Evolutionary conservation across 1,140 invertebrate species (phyloP).

Genomic region (Elysia chlorotica): DNA sequence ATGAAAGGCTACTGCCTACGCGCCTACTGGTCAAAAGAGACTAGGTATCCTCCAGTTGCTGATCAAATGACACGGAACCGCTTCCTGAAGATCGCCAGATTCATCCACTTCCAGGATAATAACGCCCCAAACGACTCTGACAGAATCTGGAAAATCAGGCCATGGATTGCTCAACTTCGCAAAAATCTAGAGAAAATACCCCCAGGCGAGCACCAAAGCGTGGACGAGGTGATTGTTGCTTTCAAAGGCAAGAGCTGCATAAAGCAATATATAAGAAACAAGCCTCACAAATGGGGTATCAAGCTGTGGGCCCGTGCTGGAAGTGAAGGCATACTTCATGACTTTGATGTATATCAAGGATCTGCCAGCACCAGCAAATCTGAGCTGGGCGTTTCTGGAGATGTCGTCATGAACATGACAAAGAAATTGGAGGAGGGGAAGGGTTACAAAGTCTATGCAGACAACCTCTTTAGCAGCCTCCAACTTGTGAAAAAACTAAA

Average conservation of each 20-base stretch:
- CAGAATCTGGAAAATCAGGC: not conserved
- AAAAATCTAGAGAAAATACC: not conserved
- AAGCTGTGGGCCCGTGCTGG: not conserved
- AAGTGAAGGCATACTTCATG: not conserved
- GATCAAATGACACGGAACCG: too few relatives aligned
- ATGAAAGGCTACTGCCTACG: too few relatives aligned
- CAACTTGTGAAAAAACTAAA: too few relatives aligned
- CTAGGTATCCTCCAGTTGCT: too few relatives aligned
- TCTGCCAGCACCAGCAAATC: not conserved
- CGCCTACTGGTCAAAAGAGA: too few relatives aligned
- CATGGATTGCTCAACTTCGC: not conserved
- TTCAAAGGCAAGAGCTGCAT: not conserved
- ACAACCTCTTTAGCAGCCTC: too few relatives aligned
- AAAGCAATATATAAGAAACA: not conserved
- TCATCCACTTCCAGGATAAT: too few relatives aligned
- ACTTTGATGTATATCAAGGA: not conserved
- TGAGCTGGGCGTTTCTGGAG: not conserved
- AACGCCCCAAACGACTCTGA: too few relatives aligned
- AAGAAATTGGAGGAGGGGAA: not conserved
- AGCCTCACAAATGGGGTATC: not conserved
- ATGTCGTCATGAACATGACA: not conserved
- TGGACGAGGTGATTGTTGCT: not conserved
- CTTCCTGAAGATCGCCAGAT: too few relatives aligned
- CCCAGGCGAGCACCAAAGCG: not conserved
- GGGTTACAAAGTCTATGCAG: too few relatives aligned